phyloP scores from a whole-genome alignment of 2,797 vertebrate species.

The Gouania willdenowi region DNA sequence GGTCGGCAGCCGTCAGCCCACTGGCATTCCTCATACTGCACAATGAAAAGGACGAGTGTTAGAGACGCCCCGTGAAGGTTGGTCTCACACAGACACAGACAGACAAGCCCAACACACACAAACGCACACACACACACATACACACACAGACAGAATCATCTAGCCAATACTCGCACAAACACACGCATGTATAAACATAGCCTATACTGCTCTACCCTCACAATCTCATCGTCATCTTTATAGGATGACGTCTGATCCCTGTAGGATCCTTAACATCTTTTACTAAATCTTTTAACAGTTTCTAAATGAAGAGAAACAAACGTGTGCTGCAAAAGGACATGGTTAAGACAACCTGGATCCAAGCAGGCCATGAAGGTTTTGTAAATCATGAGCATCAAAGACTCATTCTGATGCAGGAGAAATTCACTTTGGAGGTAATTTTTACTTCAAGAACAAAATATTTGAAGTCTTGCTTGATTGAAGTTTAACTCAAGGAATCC shows the following conservation, averaged over 20 bases:
- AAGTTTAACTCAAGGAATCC: neutral
- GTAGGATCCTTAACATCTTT: slow-evolving; percentile 62
- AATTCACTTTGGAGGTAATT: too few species aligned
- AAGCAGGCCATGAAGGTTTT: too few species aligned
- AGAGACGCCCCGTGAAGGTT: slow-evolving; percentile 55
- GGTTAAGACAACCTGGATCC: slow-evolving; percentile 60
- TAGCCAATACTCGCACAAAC: slow-evolving; percentile 25
- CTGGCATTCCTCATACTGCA: slow-evolving; percentile 98
- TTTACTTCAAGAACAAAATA: too few species aligned
- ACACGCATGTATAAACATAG: slow-evolving; percentile 55
- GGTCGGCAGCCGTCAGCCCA: slow-evolving; percentile 97
- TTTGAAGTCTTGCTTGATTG: too few species aligned
- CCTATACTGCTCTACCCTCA: slow-evolving; percentile 58
- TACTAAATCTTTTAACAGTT: slow-evolving; percentile 24
- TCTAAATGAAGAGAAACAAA: slow-evolving; percentile 33
- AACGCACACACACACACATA: slow-evolving; percentile 2
- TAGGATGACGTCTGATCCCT: slow-evolving; percentile 69
- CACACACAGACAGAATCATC: slow-evolving; percentile 11
- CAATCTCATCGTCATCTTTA: slow-evolving; percentile 64
- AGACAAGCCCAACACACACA: slow-evolving; percentile 32
- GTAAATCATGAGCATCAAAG: too few species aligned
- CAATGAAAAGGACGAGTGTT: slow-evolving; percentile 83
- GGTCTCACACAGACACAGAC: slow-evolving; percentile 36
- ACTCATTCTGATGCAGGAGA: too few species aligned
- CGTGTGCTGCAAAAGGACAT: slow-evolving; percentile 54